Conservation (phyloP, 2,888 invertebrate species). For the Hypercompe scribonia region DNA sequence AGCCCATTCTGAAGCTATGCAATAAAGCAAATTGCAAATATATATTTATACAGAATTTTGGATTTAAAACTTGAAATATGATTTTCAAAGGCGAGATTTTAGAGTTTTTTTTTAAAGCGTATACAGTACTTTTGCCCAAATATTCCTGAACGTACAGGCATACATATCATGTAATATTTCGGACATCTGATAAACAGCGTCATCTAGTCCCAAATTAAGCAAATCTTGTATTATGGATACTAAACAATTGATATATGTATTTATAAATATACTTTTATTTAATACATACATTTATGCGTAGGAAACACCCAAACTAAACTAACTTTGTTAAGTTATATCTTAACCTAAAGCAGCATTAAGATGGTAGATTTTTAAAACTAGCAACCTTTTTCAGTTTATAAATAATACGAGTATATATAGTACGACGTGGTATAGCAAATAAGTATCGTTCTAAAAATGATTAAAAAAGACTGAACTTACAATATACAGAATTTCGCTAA, state of each 20-base stretch:
- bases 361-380: no score
- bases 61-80: background rate
- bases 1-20: slow-evolving; percentile 1
- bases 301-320: no score
- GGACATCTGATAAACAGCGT: no score
- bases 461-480: background rate
- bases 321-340: no score
- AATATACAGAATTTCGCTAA: background rate
- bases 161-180: background rate
- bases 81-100: background rate
- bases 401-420: no score
- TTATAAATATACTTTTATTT: no score
- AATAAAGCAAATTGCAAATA: background rate
- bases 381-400: no score
- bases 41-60: background rate
- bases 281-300: no score
- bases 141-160: background rate
- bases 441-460: background rate
- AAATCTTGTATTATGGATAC: no score
- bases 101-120: background rate
- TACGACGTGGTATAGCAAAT: background rate
- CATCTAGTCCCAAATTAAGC: no score
- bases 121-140: background rate
- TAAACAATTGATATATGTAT: no score
- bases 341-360: no score